Conservation (phyloP, 2,888 invertebrate genomes). For the Elgonia sp. region DNA sequence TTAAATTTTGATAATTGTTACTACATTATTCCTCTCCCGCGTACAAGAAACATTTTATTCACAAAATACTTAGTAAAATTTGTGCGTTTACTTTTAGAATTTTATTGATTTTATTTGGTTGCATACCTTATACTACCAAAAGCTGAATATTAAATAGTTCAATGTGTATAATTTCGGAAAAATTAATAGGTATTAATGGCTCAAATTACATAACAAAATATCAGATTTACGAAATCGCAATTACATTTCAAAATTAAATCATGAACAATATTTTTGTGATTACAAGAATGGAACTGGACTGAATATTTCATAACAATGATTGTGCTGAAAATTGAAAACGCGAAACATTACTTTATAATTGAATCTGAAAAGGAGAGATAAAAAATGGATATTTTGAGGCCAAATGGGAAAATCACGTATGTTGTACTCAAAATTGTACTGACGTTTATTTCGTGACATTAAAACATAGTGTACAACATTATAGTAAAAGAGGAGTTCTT, state of each 20-base stretch:
- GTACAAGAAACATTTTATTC: too few species aligned
- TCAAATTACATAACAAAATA: too few species aligned
- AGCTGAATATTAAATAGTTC: too few species aligned
- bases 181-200: too few species aligned
- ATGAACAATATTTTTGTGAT: background rate
- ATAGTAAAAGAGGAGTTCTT: background rate
- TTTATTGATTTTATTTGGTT: background rate
- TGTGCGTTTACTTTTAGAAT: background rate
- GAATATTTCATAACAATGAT: background rate
- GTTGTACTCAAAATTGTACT: conserved; percentile 8
- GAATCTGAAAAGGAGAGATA: background rate
- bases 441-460: conserved; percentile 25
- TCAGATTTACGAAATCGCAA: background rate
- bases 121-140: background rate
- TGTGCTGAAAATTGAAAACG: background rate
- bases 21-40: too few species aligned
- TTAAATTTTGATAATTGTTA: too few species aligned
- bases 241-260: background rate
- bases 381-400: background rate
- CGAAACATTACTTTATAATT: conserved; percentile 6
- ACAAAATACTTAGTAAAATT: too few species aligned
- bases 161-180: too few species aligned
- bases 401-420: conserved; percentile 4
- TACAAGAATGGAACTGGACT: conserved; percentile 1
- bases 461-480: conserved; percentile 11